Base-by-base conservation (phyloP, 2,888 invertebrate species). In the Rhamnusium bicolor region DNA sequence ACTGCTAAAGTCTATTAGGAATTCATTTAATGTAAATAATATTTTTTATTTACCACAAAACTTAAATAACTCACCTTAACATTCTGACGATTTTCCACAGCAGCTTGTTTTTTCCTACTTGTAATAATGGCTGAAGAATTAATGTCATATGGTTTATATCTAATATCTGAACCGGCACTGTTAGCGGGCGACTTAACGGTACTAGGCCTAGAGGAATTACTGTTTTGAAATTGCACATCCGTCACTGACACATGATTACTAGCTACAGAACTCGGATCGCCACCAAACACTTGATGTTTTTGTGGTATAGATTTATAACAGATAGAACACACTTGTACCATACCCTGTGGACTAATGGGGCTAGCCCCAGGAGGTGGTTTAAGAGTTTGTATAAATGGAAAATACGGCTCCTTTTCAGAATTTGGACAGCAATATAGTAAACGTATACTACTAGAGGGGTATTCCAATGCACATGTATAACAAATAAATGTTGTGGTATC, bases 341-440 rank as follows among this genome's bases (percentile, higher is more conserved):
- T 94, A 89, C 96, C 97, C 90, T 96, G 95, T 72, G 95, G 94
- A 89, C 95, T 96, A 82, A 97, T 94, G 47, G 96, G 95, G 89
- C 95, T 94, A 84, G 97, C 95, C 83, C 96, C 96, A 66, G 93
- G 92, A 78, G 94, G 95, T 72, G 95, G 92, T 88, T 93, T 93
- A 84, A 96, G 89, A 82, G 92, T 92, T 84, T 94, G 94, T 73
- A 98, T 94, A 88, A 96, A 96, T 12, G 97, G 96, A 89, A 95
- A 97, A 88, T 94, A 97, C 66, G 96, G 95, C 88, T 97, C 96
- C 72, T 94, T 90, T 85, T 96, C 96, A 0, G 94, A 93, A 88
- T 96, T 95, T 66, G 94, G 92, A 86, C 94, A 94, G 89, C 95
- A 95, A 88, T 96, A 96, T 71, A 97, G 91, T 82, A 96, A 91